phyloP scores from a whole-genome alignment of 2,888 invertebrate genomes.

The Cyclophora albipunctata region DNA sequence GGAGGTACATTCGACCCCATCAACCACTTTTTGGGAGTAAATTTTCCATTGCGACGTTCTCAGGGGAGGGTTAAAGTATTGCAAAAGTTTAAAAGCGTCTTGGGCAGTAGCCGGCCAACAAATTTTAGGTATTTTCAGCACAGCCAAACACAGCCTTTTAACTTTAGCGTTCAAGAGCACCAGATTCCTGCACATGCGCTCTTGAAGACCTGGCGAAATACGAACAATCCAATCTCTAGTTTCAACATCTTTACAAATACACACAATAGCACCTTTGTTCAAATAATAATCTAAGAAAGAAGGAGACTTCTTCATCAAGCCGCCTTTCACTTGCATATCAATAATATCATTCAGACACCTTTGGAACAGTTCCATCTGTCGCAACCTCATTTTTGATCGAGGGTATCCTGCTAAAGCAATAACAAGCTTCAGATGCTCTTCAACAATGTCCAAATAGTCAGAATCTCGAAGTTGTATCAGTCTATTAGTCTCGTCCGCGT shows the following conservation, averaged over 20 bases:
- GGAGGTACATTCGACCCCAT: constrained; percentile 45
- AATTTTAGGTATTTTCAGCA: constrained; percentile 47
- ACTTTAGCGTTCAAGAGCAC: constrained; percentile 50
- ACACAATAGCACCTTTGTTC: constrained; percentile 59
- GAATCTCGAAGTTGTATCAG: constrained; percentile 48
- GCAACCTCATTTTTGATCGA: constrained; percentile 51
- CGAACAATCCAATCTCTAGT: constrained; percentile 61
- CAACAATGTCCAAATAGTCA: constrained; percentile 58
- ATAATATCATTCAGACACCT: constrained; percentile 46
- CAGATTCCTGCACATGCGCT: constrained; percentile 51
- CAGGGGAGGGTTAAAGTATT: constrained; percentile 59
- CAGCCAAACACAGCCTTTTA: constrained; percentile 53
- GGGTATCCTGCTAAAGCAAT: constrained; percentile 58
- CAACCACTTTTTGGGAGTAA: constrained; percentile 44
- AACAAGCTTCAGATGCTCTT: constrained; percentile 49
- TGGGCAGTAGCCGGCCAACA: constrained; percentile 54
- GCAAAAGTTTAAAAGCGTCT: constrained; percentile 57
- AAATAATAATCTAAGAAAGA: constrained; percentile 58
- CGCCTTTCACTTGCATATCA: constrained; percentile 57
- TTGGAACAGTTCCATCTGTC: constrained; percentile 54
- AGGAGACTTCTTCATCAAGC: constrained; percentile 46
- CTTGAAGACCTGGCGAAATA: constrained; percentile 55
- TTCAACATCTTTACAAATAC: constrained; percentile 54
- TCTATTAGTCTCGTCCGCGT: constrained; percentile 50
- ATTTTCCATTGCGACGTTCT: constrained; percentile 54